Percentiles rank a stretch among this genome's conserved stretches.
phyloP scores from a whole-genome alignment of 2,113 vertebrate species.

The Mastomys natalensis region DNA sequence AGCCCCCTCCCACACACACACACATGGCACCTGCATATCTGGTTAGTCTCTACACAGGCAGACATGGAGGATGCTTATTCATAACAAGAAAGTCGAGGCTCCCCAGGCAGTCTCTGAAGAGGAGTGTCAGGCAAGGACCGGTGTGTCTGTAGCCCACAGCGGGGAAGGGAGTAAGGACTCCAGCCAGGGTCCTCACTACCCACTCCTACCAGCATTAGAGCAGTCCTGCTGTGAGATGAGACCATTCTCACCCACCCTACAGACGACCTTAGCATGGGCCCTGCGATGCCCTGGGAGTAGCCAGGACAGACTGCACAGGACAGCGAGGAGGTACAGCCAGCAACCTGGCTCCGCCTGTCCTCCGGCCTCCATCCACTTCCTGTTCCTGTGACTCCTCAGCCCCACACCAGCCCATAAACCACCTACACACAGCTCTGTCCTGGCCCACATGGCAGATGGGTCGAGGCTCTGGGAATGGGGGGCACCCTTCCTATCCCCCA shows the following conservation, averaged over 20 bases:
- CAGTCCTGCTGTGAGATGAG: neutral
- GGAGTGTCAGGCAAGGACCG: rapidly evolving
- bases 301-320: neutral
- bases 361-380: slow-evolving; percentile 47
- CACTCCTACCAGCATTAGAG: rapidly evolving
- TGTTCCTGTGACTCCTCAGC: slow-evolving; percentile 3
- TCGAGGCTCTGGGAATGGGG: neutral
- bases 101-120: neutral
- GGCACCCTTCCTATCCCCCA: neutral
- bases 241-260: neutral
- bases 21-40: neutral
- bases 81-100: neutral
- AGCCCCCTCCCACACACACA: neutral
- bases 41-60: neutral
- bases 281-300: neutral
- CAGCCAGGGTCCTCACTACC: neutral
- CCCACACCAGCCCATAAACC: slow-evolving; percentile 67
- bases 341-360: slow-evolving; percentile 14
- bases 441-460: neutral
- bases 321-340: neutral
- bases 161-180: neutral
- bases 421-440: neutral
- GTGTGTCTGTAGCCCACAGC: neutral
- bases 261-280: neutral
- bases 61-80: neutral